Evolutionary conservation across 2,888 invertebrate species (phyloP).

Genomic region (Volucella zonaria): DNA sequence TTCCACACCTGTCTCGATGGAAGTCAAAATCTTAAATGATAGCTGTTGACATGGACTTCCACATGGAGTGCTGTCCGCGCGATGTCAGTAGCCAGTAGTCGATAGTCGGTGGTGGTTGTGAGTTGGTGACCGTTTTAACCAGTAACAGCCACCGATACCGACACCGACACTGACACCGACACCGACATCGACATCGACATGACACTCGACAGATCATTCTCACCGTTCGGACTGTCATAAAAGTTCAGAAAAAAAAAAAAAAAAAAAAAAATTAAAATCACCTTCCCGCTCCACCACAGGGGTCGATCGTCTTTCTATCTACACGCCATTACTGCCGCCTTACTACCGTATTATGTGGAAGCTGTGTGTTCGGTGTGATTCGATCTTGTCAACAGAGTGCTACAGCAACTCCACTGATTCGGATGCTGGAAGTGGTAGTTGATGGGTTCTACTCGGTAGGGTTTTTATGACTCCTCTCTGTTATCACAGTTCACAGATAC

Average conservation of each 20-base stretch:
- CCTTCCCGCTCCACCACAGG: constrained; percentile 39
- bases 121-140: constrained; percentile 73
- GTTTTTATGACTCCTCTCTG: constrained; percentile 63
- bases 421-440: constrained; percentile 59
- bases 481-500: constrained; percentile 48
- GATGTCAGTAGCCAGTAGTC: too few relatives aligned
- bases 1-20: constrained; percentile 78
- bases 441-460: constrained; percentile 43
- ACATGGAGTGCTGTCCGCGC: constrained; percentile 46
- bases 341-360: constrained; percentile 73
- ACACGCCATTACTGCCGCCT: constrained; percentile 69
- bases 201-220: constrained; percentile 73
- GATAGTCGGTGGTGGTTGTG: constrained; percentile 71
- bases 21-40: constrained; percentile 78
- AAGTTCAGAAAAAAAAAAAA: constrained; percentile 30
- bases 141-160: constrained; percentile 59
- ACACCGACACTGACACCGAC: constrained; percentile 41
- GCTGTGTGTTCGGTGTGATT: constrained; percentile 73
- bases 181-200: constrained; percentile 66
- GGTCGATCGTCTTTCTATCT: constrained; percentile 46
- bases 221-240: constrained; percentile 67
- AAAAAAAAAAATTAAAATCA: constrained; percentile 20
- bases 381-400: constrained; percentile 72
- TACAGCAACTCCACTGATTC: constrained; percentile 68
- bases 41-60: constrained; percentile 69